phyloP scores from a whole-genome alignment of 2,113 vertebrate species.

The Sclerurus mexicanus region DNA sequence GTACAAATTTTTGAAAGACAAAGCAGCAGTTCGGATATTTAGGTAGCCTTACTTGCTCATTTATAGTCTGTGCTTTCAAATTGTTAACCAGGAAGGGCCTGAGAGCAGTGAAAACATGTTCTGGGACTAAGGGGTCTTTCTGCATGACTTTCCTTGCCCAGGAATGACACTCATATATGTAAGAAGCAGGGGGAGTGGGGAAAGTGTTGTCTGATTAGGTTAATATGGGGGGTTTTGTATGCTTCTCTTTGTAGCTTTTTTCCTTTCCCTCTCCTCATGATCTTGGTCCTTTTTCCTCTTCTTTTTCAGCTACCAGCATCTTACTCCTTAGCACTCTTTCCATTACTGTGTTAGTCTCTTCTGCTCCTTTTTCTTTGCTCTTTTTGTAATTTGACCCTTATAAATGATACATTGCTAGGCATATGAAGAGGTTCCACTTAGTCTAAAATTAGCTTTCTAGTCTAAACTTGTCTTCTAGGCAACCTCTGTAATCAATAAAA shows the following conservation, averaged over 20 bases:
- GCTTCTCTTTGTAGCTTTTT: neutral
- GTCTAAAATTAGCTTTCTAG: slow-evolving; percentile 36
- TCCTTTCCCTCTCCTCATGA: rapidly evolving
- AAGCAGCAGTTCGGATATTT: neutral
- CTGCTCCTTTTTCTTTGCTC: neutral
- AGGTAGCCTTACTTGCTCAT: neutral
- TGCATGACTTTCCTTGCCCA: neutral
- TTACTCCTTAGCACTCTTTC: neutral
- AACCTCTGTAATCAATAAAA: slow-evolving; percentile 16
- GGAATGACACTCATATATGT: rapidly evolving
- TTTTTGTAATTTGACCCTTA: neutral
- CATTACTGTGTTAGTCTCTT: neutral
- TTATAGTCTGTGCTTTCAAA: neutral
- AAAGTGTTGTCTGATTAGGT: neutral
- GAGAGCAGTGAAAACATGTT: neutral
- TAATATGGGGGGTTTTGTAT: neutral
- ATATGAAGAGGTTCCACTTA: neutral
- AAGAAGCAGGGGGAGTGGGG: neutral
- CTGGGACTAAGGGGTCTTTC: neutral
- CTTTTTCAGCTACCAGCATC: neutral
- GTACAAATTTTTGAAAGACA: neutral
- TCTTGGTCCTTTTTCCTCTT: neutral
- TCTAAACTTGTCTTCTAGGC: slow-evolving; percentile 23
- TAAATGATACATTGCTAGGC: neutral
- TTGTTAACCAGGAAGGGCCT: neutral